A percentile compares a stretch with the other conserved stretches of the same genome.
Evolutionary conservation across 2,797 vertebrate species (phyloP).

Genomic region (Spinus pinus): DNA sequence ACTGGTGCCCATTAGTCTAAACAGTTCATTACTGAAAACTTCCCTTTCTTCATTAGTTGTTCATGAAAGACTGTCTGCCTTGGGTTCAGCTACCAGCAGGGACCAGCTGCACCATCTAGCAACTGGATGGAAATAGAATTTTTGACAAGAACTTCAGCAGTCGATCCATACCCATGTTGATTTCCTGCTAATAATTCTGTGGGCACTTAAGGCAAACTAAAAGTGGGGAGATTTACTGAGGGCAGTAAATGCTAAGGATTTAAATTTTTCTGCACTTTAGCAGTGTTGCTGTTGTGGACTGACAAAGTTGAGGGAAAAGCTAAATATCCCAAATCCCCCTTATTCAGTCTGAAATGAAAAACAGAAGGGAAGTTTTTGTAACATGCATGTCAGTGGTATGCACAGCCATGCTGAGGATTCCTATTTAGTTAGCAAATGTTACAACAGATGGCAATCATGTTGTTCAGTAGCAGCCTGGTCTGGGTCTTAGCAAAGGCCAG

Average conservation of each 20-base stretch:
- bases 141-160: not conserved
- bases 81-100: not conserved
- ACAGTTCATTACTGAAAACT: not conserved
- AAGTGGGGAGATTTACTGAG: not conserved
- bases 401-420: not conserved
- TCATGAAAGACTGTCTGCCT: not conserved
- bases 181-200: not conserved
- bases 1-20: not conserved
- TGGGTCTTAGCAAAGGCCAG: not conserved
- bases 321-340: not conserved
- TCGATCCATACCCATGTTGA: not conserved
- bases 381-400: not conserved
- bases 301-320: not conserved
- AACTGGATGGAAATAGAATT: not conserved
- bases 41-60: not conserved
- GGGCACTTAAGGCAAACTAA: not conserved
- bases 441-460: constrained; percentile 14
- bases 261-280: not conserved
- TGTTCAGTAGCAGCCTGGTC: not conserved
- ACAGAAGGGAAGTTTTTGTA: not conserved
- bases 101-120: not conserved
- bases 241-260: not conserved
- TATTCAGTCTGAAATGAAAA: not conserved
- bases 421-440: constrained; percentile 11
- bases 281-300: not conserved